These are phyloP conservation scores for Dipodomys spectabilis DNA, from an alignment of 2,113 vertebrate genomes.

Conservation along the genomic window DNA sequence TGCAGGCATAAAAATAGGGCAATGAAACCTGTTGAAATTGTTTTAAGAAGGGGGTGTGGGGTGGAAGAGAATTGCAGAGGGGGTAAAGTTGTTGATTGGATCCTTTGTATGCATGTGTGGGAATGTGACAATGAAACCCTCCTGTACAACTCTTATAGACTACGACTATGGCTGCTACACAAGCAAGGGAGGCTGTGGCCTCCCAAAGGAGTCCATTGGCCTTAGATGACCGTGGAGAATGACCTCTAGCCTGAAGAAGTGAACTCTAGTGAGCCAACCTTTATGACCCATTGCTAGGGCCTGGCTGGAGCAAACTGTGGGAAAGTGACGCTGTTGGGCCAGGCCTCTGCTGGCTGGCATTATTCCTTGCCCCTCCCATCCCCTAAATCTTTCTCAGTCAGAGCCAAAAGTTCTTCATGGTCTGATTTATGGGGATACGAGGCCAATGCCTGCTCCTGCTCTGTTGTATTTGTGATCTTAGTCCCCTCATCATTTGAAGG, in stretches of 20 bases:
- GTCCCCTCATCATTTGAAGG: background rate
- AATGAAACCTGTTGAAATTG: too few species aligned
- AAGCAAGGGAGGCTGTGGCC: background rate
- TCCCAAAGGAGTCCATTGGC: background rate
- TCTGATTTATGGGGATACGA: slow-evolving; percentile 63
- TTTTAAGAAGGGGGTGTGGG: too few species aligned
- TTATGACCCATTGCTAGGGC: background rate
- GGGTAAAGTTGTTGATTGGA: too few species aligned
- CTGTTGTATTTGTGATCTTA: slow-evolving; percentile 41
- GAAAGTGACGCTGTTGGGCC: background rate
- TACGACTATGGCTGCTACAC: too few species aligned
- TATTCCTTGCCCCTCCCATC: background rate
- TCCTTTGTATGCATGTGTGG: too few species aligned
- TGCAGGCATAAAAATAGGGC: too few species aligned
- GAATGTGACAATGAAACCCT: too few species aligned
- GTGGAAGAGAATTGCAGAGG: too few species aligned
- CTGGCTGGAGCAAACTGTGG: slow-evolving; percentile 28
- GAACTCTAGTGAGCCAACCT: background rate
- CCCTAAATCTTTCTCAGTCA: slow-evolving; percentile 55
- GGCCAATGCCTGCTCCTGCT: slow-evolving; percentile 24
- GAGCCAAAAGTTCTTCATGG: slow-evolving; percentile 42
- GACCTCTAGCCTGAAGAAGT: background rate
- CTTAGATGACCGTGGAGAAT: background rate
- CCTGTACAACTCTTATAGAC: too few species aligned
- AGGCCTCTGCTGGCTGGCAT: background rate